phyloP scores from a whole-genome alignment of 2,797 vertebrate species.

The Lagorchestes hirsutus region DNA sequence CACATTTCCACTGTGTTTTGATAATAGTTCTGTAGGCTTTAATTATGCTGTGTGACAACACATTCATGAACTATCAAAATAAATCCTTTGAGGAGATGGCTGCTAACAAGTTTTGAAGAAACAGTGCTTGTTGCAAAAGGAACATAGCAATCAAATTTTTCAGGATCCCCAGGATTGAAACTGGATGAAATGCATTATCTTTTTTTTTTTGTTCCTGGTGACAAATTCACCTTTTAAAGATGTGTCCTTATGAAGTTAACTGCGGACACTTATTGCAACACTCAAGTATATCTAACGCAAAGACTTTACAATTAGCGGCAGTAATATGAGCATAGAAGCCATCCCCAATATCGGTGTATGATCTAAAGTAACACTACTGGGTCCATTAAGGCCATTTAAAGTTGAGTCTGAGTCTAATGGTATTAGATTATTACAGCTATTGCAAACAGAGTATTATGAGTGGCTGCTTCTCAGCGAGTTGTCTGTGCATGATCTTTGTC shows the following conservation, averaged over 20 bases:
- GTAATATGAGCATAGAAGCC: conserved; percentile 64
- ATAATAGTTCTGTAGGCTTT: conserved; percentile 81
- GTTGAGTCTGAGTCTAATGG: conserved; percentile 78
- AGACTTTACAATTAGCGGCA: conserved; percentile 74
- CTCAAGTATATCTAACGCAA: conserved; percentile 64
- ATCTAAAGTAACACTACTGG: conserved; percentile 76
- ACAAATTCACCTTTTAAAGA: conserved; percentile 67
- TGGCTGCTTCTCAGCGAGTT: conserved; percentile 77
- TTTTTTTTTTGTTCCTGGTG: conserved; percentile 60
- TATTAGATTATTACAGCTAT: conserved; percentile 76
- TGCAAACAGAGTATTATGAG: conserved; percentile 75
- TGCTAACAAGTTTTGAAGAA: conserved; percentile 80
- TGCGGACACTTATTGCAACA: conserved; percentile 70
- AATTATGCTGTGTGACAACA: conserved; percentile 82
- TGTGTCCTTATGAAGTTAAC: conserved; percentile 73
- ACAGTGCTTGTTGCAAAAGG: conserved; percentile 66
- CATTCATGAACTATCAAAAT: conserved; percentile 83
- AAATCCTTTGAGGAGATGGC: conserved; percentile 83
- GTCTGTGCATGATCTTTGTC: conserved; percentile 65
- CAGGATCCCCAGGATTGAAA: background rate
- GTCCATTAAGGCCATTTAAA: conserved; percentile 83
- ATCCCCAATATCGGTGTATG: conserved; percentile 71
- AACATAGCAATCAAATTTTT: conserved; percentile 45
- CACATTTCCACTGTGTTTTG: conserved; percentile 79
- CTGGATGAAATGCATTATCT: background rate